These are phyloP conservation scores for Acanthiza pusilla DNA, from an alignment of 2,797 vertebrate species.

Conservation along the genomic window DNA sequence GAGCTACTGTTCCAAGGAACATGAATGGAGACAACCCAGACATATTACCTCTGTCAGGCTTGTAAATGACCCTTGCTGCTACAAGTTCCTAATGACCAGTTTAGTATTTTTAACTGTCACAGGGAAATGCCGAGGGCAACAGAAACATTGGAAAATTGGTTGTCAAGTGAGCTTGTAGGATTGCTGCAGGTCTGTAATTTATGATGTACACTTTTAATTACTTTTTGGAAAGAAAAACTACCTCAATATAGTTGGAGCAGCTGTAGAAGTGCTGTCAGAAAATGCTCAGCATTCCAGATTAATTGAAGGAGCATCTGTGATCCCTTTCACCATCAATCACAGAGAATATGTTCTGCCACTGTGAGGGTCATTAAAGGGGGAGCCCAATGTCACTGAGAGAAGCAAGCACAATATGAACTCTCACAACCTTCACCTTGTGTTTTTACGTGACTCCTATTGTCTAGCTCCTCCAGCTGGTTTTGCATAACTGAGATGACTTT, in stretches of 20 bases:
- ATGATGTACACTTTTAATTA: conserved; percentile 50
- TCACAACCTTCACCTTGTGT: not conserved
- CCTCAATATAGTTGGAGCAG: conserved; percentile 35
- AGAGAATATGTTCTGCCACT: not conserved
- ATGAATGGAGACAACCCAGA: not conserved
- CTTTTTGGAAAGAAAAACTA: conserved; percentile 42
- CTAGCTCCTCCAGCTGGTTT: not conserved
- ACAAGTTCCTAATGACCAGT: conserved; percentile 17
- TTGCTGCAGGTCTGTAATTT: conserved; percentile 33
- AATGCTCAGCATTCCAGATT: conserved; percentile 52
- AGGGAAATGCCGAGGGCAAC: conserved; percentile 20
- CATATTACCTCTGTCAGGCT: not conserved
- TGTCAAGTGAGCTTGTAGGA: conserved; percentile 29
- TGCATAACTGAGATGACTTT: not conserved
- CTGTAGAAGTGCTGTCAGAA: conserved; percentile 42
- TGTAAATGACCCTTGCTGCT: not conserved
- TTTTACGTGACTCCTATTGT: not conserved
- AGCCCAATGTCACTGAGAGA: not conserved
- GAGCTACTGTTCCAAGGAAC: not conserved
- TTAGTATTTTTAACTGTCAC: conserved; percentile 9
- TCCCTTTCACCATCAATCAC: conserved; percentile 30
- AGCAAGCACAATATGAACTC: not conserved
- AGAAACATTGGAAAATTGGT: conserved; percentile 26
- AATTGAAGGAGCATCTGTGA: conserved; percentile 51
- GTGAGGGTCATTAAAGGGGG: not conserved